These are phyloP conservation scores for Drosophila tani DNA, from an alignment of 1,140 invertebrate species.

Conservation along the genomic window DNA sequence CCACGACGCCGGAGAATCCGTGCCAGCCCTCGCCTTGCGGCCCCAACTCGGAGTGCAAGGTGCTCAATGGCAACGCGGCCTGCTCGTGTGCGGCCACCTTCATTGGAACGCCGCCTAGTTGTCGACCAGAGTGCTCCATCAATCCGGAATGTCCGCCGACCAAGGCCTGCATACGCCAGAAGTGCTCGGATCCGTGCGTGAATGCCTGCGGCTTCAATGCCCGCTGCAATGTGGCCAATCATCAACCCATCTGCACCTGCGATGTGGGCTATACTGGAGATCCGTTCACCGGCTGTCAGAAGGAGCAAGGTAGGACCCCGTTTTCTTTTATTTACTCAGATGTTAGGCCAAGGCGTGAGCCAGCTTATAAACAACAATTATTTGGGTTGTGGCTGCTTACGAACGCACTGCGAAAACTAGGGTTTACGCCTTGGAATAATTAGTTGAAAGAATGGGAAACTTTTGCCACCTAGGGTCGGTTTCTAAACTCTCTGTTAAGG, in stretches of 20 bases:
- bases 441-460: slow-evolving; percentile 57
- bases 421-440: slow-evolving; percentile 59
- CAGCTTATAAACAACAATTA: slow-evolving; percentile 35
- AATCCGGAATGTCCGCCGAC: slow-evolving; percentile 88
- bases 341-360: slow-evolving; percentile 70
- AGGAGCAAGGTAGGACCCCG: slow-evolving; percentile 86
- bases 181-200: slow-evolving; percentile 89
- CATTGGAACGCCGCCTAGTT: slow-evolving; percentile 88
- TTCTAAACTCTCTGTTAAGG: too few species aligned
- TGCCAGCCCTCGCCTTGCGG: slow-evolving; percentile 90
- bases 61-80: slow-evolving; percentile 87
- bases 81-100: slow-evolving; percentile 89
- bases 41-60: slow-evolving; percentile 89
- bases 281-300: slow-evolving; percentile 90
- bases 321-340: slow-evolving; percentile 40
- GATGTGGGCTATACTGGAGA: slow-evolving; percentile 90
- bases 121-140: slow-evolving; percentile 88
- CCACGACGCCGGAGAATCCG: slow-evolving; percentile 86
- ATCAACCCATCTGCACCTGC: slow-evolving; percentile 90
- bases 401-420: slow-evolving; percentile 33
- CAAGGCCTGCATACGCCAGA: slow-evolving; percentile 88
- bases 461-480: not conserved
- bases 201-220: slow-evolving; percentile 90
- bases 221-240: slow-evolving; percentile 89
- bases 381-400: slow-evolving; percentile 55